Percentiles rank a stretch among this genome's conserved stretches.
These are phyloP conservation scores for Blennius ocellaris DNA, from an alignment of 2,113 vertebrate genomes.

Conservation along the genomic window DNA sequence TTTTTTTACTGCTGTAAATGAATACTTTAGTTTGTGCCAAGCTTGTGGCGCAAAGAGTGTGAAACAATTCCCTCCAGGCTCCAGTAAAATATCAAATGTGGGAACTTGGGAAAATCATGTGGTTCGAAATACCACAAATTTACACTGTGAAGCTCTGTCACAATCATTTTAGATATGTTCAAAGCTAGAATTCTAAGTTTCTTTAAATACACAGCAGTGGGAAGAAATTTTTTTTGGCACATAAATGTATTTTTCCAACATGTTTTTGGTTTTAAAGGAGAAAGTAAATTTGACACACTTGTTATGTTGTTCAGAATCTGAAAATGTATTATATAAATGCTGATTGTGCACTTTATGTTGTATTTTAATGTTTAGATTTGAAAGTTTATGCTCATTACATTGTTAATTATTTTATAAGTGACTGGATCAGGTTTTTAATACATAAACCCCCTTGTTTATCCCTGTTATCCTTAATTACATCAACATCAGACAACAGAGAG, in stretches of 20 bases:
- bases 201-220: background rate
- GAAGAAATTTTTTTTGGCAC: background rate
- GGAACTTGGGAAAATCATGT: constrained; percentile 9
- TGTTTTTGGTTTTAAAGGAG: background rate
- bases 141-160: background rate
- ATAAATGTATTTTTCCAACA: background rate
- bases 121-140: constrained; percentile 9
- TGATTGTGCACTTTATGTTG: background rate
- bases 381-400: background rate
- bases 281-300: background rate
- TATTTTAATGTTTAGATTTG: background rate
- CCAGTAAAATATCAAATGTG: background rate
- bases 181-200: background rate
- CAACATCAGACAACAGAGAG: too few species aligned
- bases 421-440: background rate
- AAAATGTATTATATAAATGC: background rate
- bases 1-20: too few species aligned
- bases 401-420: background rate
- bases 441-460: too few species aligned
- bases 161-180: background rate
- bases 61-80: background rate
- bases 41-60: background rate
- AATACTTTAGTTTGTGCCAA: background rate
- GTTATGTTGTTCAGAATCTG: background rate
- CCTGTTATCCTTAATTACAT: too few species aligned